A percentile compares a stretch with the other conserved stretches of the same genome.
Evolutionary conservation across 2,113 vertebrate species (phyloP).

Genomic region (Salvator merianae): DNA sequence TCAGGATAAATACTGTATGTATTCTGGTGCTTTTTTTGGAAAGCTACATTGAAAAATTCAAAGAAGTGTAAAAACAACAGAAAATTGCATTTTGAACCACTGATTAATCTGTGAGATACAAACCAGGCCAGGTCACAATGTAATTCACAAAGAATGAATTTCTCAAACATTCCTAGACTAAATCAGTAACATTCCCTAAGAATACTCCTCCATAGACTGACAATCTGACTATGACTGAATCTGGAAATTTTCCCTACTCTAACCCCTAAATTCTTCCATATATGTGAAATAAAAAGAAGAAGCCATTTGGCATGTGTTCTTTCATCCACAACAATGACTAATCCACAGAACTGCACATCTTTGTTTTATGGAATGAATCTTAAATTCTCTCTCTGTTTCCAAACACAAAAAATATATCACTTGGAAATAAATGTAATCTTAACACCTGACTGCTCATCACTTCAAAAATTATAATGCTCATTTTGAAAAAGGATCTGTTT

Average conservation of each 20-base stretch:
- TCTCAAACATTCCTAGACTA: background rate
- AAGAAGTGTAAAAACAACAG: background rate
- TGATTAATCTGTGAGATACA: background rate
- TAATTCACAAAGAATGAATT: background rate
- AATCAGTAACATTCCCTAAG: no score
- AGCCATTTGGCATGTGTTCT: background rate
- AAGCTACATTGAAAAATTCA: background rate
- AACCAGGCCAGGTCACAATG: background rate
- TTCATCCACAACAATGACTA: background rate
- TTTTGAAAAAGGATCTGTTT: conserved; percentile 8
- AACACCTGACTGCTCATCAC: conserved; percentile 19
- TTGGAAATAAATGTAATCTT: background rate
- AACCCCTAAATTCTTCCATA: no score
- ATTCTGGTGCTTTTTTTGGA: background rate
- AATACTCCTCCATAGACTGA: background rate
- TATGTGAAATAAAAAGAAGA: conserved; percentile 23
- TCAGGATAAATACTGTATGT: background rate
- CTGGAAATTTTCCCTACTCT: background rate
- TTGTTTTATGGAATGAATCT: conserved; percentile 2
- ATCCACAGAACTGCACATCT: conserved; percentile 1
- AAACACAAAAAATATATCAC: background rate
- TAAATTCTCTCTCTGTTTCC: conserved; percentile 29
- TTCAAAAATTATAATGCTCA: conserved; percentile 34
- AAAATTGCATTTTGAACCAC: background rate
- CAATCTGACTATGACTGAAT: background rate